Conservation (phyloP, 2,113 vertebrate species). For the Cephalopholis sonnerati region DNA sequence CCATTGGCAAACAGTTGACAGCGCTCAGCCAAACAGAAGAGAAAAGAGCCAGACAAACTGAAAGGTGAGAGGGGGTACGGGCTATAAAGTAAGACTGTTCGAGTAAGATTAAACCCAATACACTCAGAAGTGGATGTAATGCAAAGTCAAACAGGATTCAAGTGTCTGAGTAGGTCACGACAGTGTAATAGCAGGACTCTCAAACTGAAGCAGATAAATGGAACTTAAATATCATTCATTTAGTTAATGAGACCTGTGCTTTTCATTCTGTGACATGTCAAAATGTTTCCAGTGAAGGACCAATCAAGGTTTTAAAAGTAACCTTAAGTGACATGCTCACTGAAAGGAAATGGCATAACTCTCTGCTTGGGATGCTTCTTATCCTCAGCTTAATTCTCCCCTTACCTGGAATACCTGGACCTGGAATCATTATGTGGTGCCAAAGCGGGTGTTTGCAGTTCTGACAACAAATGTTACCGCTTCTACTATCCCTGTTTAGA, state of each 20-base stretch:
- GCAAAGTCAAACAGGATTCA: not conserved
- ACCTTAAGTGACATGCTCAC: not conserved
- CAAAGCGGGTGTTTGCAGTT: not conserved
- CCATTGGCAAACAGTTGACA: conserved; percentile 51
- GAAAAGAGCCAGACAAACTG: conserved; percentile 9
- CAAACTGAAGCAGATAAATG: not conserved
- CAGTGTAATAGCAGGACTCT: not conserved
- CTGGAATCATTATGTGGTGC: not conserved
- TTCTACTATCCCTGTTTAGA: not conserved
- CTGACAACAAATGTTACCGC: not conserved
- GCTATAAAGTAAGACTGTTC: not conserved
- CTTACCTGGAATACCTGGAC: not conserved
- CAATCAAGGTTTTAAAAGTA: not conserved
- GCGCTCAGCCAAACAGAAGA: conserved; percentile 42
- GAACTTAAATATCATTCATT: no score
- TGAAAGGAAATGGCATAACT: not conserved
- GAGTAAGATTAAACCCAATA: not conserved
- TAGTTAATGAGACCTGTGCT: no score
- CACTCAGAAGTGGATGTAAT: not conserved
- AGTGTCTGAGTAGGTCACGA: not conserved
- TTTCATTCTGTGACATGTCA: not conserved
- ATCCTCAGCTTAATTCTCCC: not conserved
- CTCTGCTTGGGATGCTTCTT: not conserved
- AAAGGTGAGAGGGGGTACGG: conserved; percentile 14
- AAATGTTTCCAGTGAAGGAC: not conserved